Conservation (phyloP, 2,888 invertebrate genomes). For the Nephrotoma flavescens region DNA sequence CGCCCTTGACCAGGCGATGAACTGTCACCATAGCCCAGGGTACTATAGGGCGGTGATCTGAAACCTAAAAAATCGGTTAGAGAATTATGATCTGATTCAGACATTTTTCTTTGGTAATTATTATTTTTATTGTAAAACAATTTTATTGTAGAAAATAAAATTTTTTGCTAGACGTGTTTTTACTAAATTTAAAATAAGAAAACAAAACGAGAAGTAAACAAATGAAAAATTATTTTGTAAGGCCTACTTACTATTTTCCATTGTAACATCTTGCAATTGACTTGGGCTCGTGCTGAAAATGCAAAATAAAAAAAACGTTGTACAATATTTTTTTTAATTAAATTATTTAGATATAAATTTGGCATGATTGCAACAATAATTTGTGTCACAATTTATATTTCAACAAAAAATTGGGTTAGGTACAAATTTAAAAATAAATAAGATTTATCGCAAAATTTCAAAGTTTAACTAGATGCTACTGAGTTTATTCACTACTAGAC, state of each 20-base stretch:
- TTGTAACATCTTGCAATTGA: constrained; percentile 51
- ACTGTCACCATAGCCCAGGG: constrained; percentile 19
- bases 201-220: not conserved
- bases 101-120: not conserved
- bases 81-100: not conserved
- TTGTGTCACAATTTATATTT: not conserved
- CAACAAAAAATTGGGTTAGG: not conserved
- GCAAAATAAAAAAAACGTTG: constrained; percentile 16
- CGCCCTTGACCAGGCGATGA: constrained; percentile 41
- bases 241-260: constrained; percentile 34
- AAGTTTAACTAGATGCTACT: no score
- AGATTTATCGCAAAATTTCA: not conserved
- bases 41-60: constrained; percentile 20
- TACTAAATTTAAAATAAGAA: not conserved
- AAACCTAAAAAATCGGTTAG: constrained; percentile 20
- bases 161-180: not conserved
- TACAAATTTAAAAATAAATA: not conserved
- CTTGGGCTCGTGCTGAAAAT: constrained; percentile 53
- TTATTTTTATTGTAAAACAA: not conserved
- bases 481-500: no score
- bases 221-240: not conserved
- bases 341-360: not conserved
- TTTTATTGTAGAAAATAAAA: constrained; percentile 1
- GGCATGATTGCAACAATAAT: not conserved
- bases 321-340: not conserved